These are phyloP conservation scores for Gallinago jamesoni DNA, from an alignment of 2,113 vertebrate species.

Conservation along the genomic window DNA sequence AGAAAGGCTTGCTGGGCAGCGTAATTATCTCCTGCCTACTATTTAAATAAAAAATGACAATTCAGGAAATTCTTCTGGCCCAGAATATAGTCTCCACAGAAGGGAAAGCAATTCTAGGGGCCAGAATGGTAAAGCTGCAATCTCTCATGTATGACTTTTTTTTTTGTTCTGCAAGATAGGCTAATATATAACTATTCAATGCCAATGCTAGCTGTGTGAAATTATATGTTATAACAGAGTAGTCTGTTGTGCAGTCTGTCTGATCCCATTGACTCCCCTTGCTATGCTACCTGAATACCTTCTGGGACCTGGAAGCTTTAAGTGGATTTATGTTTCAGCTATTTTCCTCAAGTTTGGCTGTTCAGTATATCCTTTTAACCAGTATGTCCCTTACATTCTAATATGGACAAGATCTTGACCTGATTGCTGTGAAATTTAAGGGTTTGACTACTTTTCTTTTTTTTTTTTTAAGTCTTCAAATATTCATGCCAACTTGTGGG, in stretches of 20 bases:
- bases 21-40: neutral
- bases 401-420: neutral
- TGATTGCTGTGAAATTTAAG: neutral
- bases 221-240: neutral
- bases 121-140: neutral
- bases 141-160: fast-evolving
- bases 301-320: neutral
- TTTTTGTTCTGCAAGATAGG: neutral
- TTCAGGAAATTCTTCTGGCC: neutral
- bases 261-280: neutral
- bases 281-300: neutral
- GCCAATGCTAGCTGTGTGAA: neutral
- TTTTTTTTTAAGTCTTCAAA: neutral
- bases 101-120: neutral
- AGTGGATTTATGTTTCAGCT: neutral
- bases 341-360: neutral
- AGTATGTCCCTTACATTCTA: neutral
- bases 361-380: neutral
- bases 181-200: neutral
- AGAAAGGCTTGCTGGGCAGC: neutral
- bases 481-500: neutral
- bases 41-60: neutral
- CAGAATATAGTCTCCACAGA: neutral
- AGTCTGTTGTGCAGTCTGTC: neutral
- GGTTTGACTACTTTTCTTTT: neutral